Percentiles rank a stretch among this genome's conserved stretches.
Evolutionary conservation across 2,888 invertebrate genomes (phyloP).

Genomic region (Drosophila austrosaltans): DNA sequence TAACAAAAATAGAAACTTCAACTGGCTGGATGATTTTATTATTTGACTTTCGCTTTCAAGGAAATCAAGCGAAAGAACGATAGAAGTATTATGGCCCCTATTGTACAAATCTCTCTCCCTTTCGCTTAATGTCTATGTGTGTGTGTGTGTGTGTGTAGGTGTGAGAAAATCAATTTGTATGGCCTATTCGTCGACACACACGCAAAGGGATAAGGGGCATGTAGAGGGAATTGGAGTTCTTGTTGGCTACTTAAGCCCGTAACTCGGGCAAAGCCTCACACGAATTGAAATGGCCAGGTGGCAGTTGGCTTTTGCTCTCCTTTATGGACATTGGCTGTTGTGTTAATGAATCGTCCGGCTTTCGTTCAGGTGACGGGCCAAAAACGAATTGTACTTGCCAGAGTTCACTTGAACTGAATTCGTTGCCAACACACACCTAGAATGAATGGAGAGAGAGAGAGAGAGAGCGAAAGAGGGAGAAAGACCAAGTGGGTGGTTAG

Average conservation of each 20-base stretch:
- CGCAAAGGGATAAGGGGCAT: constrained; percentile 13
- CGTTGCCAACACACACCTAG: constrained; percentile 28
- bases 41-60: constrained; percentile 46
- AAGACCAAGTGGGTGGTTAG: not conserved
- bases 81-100: constrained; percentile 23
- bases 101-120: constrained; percentile 3
- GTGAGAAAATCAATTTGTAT: constrained; percentile 73
- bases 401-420: constrained; percentile 41
- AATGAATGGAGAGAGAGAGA: constrained; percentile 23
- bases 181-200: constrained; percentile 33
- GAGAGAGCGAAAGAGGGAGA: not conserved
- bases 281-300: constrained; percentile 54
- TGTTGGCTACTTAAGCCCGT: constrained; percentile 63
- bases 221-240: constrained; percentile 32
- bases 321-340: constrained; percentile 56
- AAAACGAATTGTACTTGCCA: constrained; percentile 30
- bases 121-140: constrained; percentile 1
- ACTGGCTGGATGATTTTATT: constrained; percentile 58
- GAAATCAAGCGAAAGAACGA: constrained; percentile 44
- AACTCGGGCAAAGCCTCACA: constrained; percentile 62
- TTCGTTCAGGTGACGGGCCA: constrained; percentile 34
- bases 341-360: constrained; percentile 48
- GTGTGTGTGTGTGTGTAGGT: constrained; percentile 41
- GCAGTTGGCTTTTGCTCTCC: constrained; percentile 45
- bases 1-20: constrained; percentile 34